Conservation (phyloP, 2,888 invertebrate species). For the Hemaris fuciformis region DNA sequence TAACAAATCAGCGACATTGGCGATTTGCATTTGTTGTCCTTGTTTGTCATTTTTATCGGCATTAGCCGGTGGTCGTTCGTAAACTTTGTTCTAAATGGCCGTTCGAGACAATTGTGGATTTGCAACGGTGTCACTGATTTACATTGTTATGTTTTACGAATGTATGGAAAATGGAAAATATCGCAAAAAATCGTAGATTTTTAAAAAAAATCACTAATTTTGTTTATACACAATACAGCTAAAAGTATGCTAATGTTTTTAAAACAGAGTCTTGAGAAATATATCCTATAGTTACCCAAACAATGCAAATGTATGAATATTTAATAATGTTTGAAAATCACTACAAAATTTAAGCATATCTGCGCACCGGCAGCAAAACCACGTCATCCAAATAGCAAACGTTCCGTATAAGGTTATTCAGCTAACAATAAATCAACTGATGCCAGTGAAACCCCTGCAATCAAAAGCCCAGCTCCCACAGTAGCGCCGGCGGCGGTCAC, state of each 20-base stretch:
- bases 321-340: neutral
- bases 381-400: neutral
- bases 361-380: neutral
- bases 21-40: conserved; percentile 48
- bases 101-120: conserved; percentile 3
- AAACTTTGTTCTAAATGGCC: neutral
- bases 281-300: too few species aligned
- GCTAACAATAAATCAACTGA: neutral
- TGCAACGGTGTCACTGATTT: conserved; percentile 2
- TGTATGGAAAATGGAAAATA: neutral
- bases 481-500: conserved; percentile 19
- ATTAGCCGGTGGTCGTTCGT: conserved; percentile 6
- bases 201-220: too few species aligned
- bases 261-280: too few species aligned
- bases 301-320: too few species aligned
- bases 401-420: neutral
- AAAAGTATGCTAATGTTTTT: too few species aligned
- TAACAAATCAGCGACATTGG: conserved; percentile 54
- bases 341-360: neutral
- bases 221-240: too few species aligned
- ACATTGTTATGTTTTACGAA: neutral
- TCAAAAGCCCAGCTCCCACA: neutral
- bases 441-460: conserved; percentile 5
- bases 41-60: conserved; percentile 30
- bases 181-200: too few species aligned